Percentiles rank a stretch among this genome's conserved stretches.
Evolutionary conservation across 2,797 vertebrate species (phyloP).

Genomic region (Enteromius trimaculatus): DNA sequence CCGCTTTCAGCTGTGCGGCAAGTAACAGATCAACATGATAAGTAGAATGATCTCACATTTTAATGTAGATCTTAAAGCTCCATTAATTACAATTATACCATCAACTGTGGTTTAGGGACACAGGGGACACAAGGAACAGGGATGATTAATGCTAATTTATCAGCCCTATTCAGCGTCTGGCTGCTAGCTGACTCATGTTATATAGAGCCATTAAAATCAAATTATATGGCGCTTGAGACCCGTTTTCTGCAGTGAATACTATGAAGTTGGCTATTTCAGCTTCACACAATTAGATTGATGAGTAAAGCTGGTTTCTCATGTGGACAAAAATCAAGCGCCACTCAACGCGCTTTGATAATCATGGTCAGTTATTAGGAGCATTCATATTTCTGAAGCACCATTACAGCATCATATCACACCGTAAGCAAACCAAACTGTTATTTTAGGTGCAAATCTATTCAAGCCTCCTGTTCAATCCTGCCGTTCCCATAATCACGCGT

Average conservation of each 20-base stretch:
- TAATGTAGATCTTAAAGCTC: conserved; percentile 23
- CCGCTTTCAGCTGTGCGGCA: background rate
- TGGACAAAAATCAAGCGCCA: conserved; percentile 42
- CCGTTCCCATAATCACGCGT: background rate
- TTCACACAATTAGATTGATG: conserved; percentile 45
- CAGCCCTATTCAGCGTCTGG: conserved; percentile 13
- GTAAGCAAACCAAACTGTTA: conserved; percentile 10
- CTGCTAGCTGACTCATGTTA: conserved; percentile 42
- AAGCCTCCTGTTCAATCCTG: background rate
- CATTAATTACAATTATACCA: conserved; percentile 38
- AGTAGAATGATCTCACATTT: conserved; percentile 11
- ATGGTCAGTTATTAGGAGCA: conserved; percentile 23
- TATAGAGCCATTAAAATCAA: conserved; percentile 49
- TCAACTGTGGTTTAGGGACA: conserved; percentile 22
- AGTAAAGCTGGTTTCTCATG: conserved; percentile 31
- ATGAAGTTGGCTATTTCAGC: conserved; percentile 41
- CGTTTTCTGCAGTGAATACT: conserved; percentile 38
- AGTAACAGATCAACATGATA: conserved; percentile 32
- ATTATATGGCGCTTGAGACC: conserved; percentile 41
- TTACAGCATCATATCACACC: background rate
- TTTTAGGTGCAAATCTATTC: conserved; percentile 14
- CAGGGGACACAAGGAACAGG: conserved; percentile 8
- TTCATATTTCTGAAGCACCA: conserved; percentile 25
- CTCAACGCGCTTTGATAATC: conserved; percentile 37
- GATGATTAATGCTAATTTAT: conserved; percentile 45